phyloP scores from a whole-genome alignment of 2,113 vertebrate species.

The Rhinolophus ferrumequinum region DNA sequence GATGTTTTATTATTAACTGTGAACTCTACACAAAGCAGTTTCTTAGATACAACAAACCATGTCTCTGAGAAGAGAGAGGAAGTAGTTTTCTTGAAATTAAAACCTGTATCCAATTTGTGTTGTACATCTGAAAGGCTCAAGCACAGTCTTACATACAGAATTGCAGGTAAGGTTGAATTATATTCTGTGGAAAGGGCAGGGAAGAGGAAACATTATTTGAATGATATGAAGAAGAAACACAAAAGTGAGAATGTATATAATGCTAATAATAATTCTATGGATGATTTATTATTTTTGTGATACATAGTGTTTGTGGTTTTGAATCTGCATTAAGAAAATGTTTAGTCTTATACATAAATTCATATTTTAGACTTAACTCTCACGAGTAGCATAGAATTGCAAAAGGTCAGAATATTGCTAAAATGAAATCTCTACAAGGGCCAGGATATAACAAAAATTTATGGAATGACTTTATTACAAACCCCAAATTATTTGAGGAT shows the following conservation, averaged over 20 bases:
- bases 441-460: not conserved
- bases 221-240: not conserved
- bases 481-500: conserved; percentile 24
- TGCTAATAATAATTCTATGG: not conserved
- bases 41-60: conserved; percentile 7
- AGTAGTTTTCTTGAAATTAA: not conserved
- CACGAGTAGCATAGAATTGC: not conserved
- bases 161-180: not conserved
- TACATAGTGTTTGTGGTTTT: not conserved
- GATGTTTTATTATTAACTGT: not conserved
- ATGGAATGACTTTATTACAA: not conserved
- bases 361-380: not conserved
- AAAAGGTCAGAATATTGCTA: not conserved
- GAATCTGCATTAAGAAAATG: not conserved
- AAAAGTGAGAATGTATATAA: not conserved
- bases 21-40: not conserved
- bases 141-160: not conserved
- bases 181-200: not conserved
- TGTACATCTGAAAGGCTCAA: not conserved
- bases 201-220: not conserved
- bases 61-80: conserved; percentile 4
- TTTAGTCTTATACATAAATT: conserved; percentile 8
- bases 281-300: conserved; percentile 17
- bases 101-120: not conserved
- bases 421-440: not conserved